Percentiles rank a stretch among this genome's conserved stretches.
phyloP scores from a whole-genome alignment of 2,888 invertebrate genomes.

The Cephus sareptanus region DNA sequence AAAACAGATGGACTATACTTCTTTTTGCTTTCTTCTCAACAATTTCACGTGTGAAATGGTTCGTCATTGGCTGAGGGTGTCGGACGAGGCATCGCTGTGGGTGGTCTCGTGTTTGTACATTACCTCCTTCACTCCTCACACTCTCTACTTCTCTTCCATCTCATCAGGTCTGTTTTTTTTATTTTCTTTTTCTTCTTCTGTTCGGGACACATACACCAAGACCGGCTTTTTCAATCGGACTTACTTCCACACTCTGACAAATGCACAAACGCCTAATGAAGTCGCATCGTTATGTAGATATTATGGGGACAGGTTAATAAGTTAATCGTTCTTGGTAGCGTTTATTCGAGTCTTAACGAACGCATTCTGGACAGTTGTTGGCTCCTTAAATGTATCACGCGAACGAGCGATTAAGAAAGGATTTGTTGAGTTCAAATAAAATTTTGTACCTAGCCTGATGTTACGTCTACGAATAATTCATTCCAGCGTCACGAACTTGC shows the following conservation, averaged over 20 bases:
- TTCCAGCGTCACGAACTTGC: neutral
- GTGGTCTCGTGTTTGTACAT: slow-evolving; percentile 53
- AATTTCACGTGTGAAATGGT: slow-evolving; percentile 47
- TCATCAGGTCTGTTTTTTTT: slow-evolving; percentile 23
- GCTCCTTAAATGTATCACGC: slow-evolving; percentile 4
- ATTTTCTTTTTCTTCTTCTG: slow-evolving; percentile 24
- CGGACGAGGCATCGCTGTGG: slow-evolving; percentile 42
- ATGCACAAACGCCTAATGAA: slow-evolving; percentile 36
- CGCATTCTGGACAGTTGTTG: slow-evolving; percentile 21
- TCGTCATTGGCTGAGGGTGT: slow-evolving; percentile 32
- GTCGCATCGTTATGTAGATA: slow-evolving; percentile 47
- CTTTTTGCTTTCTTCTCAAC: slow-evolving; percentile 23
- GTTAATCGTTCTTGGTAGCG: slow-evolving; percentile 36
- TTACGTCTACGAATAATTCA: neutral
- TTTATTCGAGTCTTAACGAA: slow-evolving; percentile 32
- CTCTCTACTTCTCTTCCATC: slow-evolving; percentile 17
- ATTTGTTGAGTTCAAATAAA: neutral
- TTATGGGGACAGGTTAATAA: slow-evolving; percentile 50
- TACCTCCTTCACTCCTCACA: slow-evolving; percentile 34
- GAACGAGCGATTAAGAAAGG: neutral
- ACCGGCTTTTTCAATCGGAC: slow-evolving; percentile 7
- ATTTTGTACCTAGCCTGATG: neutral
- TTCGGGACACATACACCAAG: neutral
- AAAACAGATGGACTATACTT: neutral
- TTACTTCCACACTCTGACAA: slow-evolving; percentile 22